Conservation (phyloP, 2,113 vertebrate genomes). For the Equus quagga region DNA sequence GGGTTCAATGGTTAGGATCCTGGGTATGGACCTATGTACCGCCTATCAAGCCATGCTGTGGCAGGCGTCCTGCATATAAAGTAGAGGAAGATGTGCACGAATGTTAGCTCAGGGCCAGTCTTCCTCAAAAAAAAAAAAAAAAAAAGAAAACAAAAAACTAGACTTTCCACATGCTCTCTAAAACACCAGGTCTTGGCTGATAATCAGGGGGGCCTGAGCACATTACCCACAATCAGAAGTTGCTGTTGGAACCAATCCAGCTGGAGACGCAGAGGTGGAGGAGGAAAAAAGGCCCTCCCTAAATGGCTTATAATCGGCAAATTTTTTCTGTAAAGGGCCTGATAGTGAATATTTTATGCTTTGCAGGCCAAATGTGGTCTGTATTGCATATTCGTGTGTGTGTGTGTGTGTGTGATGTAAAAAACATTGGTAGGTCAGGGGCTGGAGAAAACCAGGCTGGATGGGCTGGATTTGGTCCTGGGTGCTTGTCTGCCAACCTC, state of each 20-base stretch:
- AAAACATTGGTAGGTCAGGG: background rate
- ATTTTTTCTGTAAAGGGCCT: background rate
- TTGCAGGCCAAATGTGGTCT: background rate
- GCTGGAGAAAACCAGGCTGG: background rate
- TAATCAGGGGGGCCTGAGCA: background rate
- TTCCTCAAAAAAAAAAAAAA: too few relatives aligned
- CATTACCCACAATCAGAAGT: background rate
- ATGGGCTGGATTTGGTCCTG: background rate
- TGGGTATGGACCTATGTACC: too few relatives aligned
- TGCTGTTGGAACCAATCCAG: background rate
- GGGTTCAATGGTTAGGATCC: too few relatives aligned
- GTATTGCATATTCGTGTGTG: background rate
- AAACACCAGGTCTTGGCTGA: background rate
- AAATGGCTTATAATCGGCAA: background rate
- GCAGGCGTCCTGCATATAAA: too few relatives aligned
- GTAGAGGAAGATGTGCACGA: too few relatives aligned
- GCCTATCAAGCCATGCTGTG: too few relatives aligned
- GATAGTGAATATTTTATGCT: background rate
- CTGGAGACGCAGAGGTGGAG: background rate
- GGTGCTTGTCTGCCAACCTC: background rate
- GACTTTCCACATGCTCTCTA: background rate
- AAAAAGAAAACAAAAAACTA: background rate
- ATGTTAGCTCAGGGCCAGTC: too few relatives aligned
- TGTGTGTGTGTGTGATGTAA: background rate
- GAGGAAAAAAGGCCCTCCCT: background rate